Evolutionary conservation across 1,140 invertebrate species (phyloP).

Genomic region (Brachionus manjavacas): DNA sequence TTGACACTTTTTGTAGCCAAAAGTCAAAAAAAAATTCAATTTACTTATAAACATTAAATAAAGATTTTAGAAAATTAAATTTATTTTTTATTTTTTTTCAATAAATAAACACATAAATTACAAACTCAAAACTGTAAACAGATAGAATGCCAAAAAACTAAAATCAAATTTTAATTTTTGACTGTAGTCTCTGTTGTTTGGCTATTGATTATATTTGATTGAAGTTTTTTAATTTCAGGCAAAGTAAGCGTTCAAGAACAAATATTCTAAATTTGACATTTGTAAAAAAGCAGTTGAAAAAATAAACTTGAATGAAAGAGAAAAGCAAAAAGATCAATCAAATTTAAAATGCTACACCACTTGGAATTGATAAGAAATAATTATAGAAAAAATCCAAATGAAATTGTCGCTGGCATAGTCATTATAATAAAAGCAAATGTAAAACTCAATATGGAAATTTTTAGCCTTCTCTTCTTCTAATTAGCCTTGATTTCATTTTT

Average conservation of each 20-base stretch:
- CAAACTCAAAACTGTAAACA: not conserved
- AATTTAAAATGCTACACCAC: not conserved
- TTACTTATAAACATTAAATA: too few relatives aligned
- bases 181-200: not conserved
- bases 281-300: not conserved
- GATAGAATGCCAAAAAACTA: not conserved
- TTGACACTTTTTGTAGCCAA: too few relatives aligned
- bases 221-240: not conserved
- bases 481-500: not conserved
- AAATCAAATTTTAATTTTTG: not conserved
- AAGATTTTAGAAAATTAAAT: too few relatives aligned
- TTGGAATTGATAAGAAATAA: not conserved
- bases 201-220: not conserved
- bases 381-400: constrained; percentile 2
- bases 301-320: not conserved
- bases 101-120: not conserved
- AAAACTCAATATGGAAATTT: not conserved
- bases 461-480: not conserved
- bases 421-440: constrained; percentile 20
- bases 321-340: not conserved
- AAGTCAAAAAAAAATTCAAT: too few relatives aligned
- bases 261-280: constrained; percentile 16
- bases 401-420: constrained; percentile 17
- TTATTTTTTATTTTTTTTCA: too few relatives aligned
- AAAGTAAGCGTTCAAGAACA: not conserved